phyloP scores from a whole-genome alignment of 2,888 invertebrate genomes.

The Caenorhabditis sp. region DNA sequence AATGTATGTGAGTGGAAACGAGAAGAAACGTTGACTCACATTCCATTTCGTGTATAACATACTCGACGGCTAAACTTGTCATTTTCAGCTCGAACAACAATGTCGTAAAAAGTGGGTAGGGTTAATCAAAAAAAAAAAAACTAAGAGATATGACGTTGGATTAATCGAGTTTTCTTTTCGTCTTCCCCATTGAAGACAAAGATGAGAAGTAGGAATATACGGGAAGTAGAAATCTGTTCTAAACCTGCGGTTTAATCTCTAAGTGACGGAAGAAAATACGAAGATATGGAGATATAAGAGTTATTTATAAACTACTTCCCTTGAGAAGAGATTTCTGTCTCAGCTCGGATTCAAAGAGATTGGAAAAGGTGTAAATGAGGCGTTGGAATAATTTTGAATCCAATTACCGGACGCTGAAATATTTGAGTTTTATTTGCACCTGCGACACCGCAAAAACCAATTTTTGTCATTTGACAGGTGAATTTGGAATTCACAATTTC shows the following conservation, averaged over 20 bases:
- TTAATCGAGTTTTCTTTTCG: conserved; percentile 1
- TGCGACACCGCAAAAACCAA: conserved; percentile 39
- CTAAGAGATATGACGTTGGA: conserved; percentile 28
- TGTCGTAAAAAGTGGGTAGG: conserved; percentile 50
- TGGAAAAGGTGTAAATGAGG: conserved; percentile 9
- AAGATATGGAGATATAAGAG: conserved; percentile 21
- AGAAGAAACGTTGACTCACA: conserved; percentile 8
- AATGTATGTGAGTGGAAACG: not conserved
- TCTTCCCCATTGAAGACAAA: not conserved
- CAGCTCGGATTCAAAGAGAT: not conserved
- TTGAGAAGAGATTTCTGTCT: conserved; percentile 14
- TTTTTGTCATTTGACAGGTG: too few species aligned
- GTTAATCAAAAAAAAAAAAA: conserved; percentile 24
- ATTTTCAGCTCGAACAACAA: conserved; percentile 60
- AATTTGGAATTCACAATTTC: too few species aligned
- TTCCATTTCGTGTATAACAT: conserved; percentile 1
- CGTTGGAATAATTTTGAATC: conserved; percentile 41
- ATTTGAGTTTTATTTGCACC: conserved; percentile 56
- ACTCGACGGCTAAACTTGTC: conserved; percentile 37
- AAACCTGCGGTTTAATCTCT: conserved; percentile 44
- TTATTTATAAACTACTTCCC: conserved; percentile 41
- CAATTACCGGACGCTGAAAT: conserved; percentile 35
- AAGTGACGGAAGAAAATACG: conserved; percentile 45
- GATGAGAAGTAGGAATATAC: not conserved
- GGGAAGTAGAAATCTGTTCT: conserved; percentile 27